These are phyloP conservation scores for Rhinoderma darwinii DNA, from an alignment of 2,113 vertebrate species.

Conservation along the genomic window DNA sequence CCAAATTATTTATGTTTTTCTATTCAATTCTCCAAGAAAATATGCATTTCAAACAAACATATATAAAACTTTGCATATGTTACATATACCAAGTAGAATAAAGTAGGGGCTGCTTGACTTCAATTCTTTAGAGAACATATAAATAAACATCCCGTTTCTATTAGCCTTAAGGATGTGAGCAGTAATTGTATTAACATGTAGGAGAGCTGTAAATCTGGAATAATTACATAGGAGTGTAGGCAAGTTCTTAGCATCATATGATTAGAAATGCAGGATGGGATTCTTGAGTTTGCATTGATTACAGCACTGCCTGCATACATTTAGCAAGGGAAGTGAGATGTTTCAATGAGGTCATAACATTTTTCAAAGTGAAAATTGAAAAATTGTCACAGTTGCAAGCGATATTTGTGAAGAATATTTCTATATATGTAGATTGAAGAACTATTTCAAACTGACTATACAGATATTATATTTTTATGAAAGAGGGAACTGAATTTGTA, in stretches of 20 bases:
- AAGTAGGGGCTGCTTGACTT: conserved; percentile 7
- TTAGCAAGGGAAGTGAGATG: conserved; percentile 4
- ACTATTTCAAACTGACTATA: neutral
- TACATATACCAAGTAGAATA: conserved; percentile 2
- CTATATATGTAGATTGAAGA: neutral
- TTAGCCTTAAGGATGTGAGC: conserved; percentile 33
- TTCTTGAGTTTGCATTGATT: conserved; percentile 40
- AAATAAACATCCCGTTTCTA: conserved; percentile 38
- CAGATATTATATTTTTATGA: neutral
- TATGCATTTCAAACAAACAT: neutral
- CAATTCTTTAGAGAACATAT: neutral
- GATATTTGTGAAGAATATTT: neutral
- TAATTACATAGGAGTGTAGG: conserved; percentile 37
- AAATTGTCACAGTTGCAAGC: neutral
- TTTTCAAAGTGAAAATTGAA: conserved; percentile 33
- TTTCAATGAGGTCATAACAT: conserved; percentile 22
- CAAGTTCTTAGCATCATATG: conserved; percentile 28
- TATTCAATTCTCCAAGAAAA: neutral
- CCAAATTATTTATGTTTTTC: neutral
- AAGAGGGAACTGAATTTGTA: conserved; percentile 17
- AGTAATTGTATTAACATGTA: conserved; percentile 55
- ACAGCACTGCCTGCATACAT: conserved; percentile 20
- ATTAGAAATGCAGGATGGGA: conserved; percentile 38
- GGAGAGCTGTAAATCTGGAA: conserved; percentile 41
- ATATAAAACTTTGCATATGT: neutral